A percentile compares a stretch with the other conserved stretches of the same genome.
Evolutionary conservation across 2,797 vertebrate genomes (phyloP).

Genomic region (Betta splendens): DNA sequence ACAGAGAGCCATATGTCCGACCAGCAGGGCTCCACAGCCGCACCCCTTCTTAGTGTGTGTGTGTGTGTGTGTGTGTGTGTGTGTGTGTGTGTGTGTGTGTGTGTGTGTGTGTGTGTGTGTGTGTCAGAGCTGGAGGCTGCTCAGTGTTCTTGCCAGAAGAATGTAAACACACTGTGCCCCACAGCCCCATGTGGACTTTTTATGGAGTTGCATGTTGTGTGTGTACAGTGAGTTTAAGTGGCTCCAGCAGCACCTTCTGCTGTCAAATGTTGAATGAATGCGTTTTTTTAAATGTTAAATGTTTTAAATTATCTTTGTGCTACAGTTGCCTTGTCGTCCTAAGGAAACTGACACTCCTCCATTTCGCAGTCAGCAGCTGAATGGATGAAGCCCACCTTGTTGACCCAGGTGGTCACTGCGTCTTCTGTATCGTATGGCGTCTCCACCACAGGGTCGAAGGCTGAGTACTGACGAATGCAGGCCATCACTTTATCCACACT

Average conservation of each 20-base stretch:
- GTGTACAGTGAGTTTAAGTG: not conserved
- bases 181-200: conserved; percentile 35
- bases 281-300: too few relatives aligned
- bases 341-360: too few relatives aligned
- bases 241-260: not conserved
- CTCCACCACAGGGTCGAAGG: conserved; percentile 86
- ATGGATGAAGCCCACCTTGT: conserved; percentile 83
- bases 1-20: conserved; percentile 58
- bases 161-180: conserved; percentile 69
- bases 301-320: too few relatives aligned
- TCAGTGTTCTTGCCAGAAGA: conserved; percentile 49
- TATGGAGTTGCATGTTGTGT: not conserved
- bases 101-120: conserved; percentile 26
- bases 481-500: conserved; percentile 90
- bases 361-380: too few relatives aligned
- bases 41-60: conserved; percentile 36
- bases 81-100: conserved; percentile 16
- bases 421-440: conserved; percentile 94
- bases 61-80: too few relatives aligned
- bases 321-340: too few relatives aligned
- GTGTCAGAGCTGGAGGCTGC: conserved; percentile 38
- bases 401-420: conserved; percentile 94
- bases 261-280: not conserved
- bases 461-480: conserved; percentile 87
- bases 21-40: conserved; percentile 42